Evolutionary conservation across 2,797 vertebrate species (phyloP), one percentile per base, ranked within the genome.

Genomic region (Toxotes lorentzi): DNA sequence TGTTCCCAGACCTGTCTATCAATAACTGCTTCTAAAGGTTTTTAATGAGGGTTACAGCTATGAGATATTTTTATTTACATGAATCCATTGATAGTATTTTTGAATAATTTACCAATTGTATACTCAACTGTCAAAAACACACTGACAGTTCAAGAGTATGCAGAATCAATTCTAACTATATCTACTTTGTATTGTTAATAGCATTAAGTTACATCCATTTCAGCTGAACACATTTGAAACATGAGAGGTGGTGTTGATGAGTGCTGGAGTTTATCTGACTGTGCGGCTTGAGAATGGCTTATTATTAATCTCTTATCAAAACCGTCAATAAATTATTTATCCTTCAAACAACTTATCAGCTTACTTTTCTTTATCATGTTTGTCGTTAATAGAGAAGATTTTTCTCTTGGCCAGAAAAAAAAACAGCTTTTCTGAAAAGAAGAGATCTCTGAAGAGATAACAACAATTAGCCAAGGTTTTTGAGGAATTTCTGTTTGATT

Each of bases 291-390:
- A 19, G 51, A 53, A 53, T 16, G 7, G 7, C 24, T 30, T 54
- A 53, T 53, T 23, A 24, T 30, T 3, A 21, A 30, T 54, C n/a
- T 58, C 16, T 54, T 24, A 24, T 61, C 16, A 32, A 51, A 5
- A 57, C 2, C 48, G 10, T 24, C 6, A 40, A 16, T 63, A 10
- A 38, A 30, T 35, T 19, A 24, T 77, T 34, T 23, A 32, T 67
- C 6, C 17, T 23, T 71, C 5, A 62, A 19, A 1, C 30, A 17
- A 13, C 38, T 5, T 60, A 65, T 40, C 3, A 56, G 27, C 5
- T 17, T 19, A 41, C 35, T 79, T 51, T 19, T 19, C 45, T 89
- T 79, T 87, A 84, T 86, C 67, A 70, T 2, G 38, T 66, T 78
- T 80, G 78, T 79, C 32, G 57, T 81, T 81, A 50, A 76, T 64